A percentile compares a stretch with the other conserved stretches of the same genome.
phyloP scores from a whole-genome alignment of 2,797 vertebrate species.

The Sandelia bainsii region DNA sequence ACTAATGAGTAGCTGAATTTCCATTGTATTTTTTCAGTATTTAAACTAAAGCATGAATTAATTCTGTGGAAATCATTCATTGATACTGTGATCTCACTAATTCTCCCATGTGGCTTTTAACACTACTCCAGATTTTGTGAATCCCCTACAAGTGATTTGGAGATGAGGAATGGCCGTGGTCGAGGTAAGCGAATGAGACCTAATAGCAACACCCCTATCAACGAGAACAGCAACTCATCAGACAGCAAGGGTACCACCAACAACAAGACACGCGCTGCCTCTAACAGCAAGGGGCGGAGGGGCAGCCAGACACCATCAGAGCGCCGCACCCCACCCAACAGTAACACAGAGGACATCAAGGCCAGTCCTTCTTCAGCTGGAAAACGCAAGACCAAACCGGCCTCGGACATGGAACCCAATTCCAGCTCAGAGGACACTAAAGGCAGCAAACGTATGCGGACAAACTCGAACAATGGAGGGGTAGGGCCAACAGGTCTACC shows the following conservation, averaged over 20 bases:
- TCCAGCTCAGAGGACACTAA: constrained; percentile 99
- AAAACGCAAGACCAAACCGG: constrained; percentile 96
- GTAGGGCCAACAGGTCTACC: constrained; percentile 84
- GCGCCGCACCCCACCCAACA: constrained; percentile 92
- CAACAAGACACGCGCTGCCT: constrained; percentile 95
- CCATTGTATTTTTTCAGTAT: constrained; percentile 1
- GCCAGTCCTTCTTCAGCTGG: constrained; percentile 94
- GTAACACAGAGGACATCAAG: constrained; percentile 92
- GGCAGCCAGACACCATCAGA: constrained; percentile 98
- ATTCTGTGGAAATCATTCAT: constrained; percentile 4
- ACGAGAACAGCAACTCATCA: constrained; percentile 89
- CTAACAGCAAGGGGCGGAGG: constrained; percentile 95
- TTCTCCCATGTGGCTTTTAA: constrained; percentile 19
- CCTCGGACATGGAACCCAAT: constrained; percentile 98
- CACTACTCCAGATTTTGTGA: constrained; percentile 92
- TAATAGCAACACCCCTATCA: constrained; percentile 95
- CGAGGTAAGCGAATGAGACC: constrained; percentile 97
- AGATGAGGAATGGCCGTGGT: constrained; percentile 98
- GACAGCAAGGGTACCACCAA: constrained; percentile 91
- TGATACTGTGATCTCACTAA: constrained; percentile 7
- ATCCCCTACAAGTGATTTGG: constrained; percentile 98
- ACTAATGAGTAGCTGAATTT: background rate
- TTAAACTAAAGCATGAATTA: background rate
- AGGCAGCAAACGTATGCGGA: constrained; percentile 98
- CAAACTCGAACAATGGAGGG: constrained; percentile 92